These are phyloP conservation scores for Cephalotes varians DNA, from an alignment of 2,888 invertebrate genomes.

Conservation along the genomic window DNA sequence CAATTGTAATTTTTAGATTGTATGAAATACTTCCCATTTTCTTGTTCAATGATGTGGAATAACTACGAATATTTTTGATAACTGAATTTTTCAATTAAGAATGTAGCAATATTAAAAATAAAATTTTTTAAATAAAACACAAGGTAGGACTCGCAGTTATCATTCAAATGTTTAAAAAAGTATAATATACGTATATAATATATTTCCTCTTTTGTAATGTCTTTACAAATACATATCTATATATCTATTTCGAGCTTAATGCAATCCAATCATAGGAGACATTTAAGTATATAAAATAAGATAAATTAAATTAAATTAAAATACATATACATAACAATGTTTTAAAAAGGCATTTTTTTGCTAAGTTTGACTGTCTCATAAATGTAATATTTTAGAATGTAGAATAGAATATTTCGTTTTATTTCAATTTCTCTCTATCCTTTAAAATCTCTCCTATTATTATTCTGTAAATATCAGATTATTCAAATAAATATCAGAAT, in stretches of 20 bases:
- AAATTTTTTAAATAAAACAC: neutral
- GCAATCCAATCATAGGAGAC: neutral
- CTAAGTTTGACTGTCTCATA: neutral
- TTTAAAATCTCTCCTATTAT: neutral
- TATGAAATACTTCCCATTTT: neutral
- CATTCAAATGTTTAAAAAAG: neutral
- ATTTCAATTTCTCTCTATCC: neutral
- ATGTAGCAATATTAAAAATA: neutral
- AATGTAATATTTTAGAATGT: neutral
- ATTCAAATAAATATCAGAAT: no score
- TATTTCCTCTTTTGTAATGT: neutral
- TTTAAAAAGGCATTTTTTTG: neutral
- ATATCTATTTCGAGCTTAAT: neutral
- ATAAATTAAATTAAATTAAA: neutral
- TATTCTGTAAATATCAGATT: conserved; percentile 17
- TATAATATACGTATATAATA: neutral
- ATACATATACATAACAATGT: neutral
- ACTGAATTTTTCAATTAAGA: neutral
- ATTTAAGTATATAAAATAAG: neutral
- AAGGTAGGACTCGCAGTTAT: neutral
- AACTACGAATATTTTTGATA: neutral
- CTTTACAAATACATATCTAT: neutral
- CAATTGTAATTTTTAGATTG: neutral
- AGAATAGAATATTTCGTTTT: neutral
- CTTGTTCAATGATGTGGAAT: neutral